phyloP scores from a whole-genome alignment of 2,888 invertebrate species.

The Chouioia cunea region DNA sequence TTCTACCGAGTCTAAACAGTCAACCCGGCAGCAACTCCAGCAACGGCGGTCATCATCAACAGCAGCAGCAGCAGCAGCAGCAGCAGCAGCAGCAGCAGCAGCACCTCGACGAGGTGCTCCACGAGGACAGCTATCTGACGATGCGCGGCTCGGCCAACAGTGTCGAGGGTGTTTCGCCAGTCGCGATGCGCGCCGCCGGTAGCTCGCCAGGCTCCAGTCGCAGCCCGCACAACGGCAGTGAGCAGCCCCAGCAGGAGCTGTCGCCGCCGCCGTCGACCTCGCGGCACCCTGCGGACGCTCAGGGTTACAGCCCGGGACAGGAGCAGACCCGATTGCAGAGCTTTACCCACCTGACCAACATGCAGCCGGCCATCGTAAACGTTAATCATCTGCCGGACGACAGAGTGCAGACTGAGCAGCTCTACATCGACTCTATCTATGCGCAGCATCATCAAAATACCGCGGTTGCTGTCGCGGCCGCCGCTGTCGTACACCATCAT shows the following conservation, averaged over 20 bases:
- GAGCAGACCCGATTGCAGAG: constrained; percentile 56
- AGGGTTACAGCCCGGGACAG: constrained; percentile 58
- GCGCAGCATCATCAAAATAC: constrained; percentile 53
- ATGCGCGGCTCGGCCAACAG: constrained; percentile 61
- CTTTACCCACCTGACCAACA: constrained; percentile 64
- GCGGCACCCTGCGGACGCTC: constrained; percentile 52
- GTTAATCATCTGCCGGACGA: constrained; percentile 41
- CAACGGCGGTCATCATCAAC: constrained; percentile 47
- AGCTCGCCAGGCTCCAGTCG: constrained; percentile 63
- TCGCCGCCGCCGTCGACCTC: constrained; percentile 55
- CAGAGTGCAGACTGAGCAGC: constrained; percentile 55
- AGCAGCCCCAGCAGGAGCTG: constrained; percentile 28
- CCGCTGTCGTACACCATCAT: constrained; percentile 14
- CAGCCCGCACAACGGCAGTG: constrained; percentile 58
- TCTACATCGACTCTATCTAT: constrained; percentile 63
- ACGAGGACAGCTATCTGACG: constrained; percentile 31
- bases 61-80: too few species aligned
- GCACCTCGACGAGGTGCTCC: constrained; percentile 39
- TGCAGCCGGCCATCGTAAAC: constrained; percentile 56
- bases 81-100: constrained; percentile 63
- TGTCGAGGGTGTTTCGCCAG: constrained; percentile 49
- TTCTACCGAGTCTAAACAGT: constrained; percentile 53
- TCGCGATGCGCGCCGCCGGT: constrained; percentile 53
- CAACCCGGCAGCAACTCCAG: constrained; percentile 42
- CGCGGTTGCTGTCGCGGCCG: background rate